Evolutionary conservation across 2,113 vertebrate species (phyloP), one percentile per base, ranked within the genome.

Genomic region (Sceloporus undulatus): DNA sequence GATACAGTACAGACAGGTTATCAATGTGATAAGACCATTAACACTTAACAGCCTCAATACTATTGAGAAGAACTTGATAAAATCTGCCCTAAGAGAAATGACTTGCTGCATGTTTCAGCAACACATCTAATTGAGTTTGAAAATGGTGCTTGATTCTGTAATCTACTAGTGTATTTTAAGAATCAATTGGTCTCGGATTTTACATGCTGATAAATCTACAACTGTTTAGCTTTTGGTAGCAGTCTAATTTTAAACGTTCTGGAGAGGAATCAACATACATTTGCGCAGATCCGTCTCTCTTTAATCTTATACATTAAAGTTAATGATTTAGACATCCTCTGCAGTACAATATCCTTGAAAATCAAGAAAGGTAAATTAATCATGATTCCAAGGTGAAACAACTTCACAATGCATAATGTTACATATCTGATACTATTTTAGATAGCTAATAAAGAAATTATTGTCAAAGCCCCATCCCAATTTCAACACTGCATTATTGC

Each of bases 11-110:
- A 91, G 94, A 79, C 88, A 94, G 92, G 87, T 92, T 93, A 93
- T 92, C 94, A 94, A 92, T 82, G 90, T 93, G 90, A 94, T 95
- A 95, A 94, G 94, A 90, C 91, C 92, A 93, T 88, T 93, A 94
- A 92, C 85, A 92, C 82, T 93, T 82, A 92, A 62, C 90, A 95
- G 94, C 90, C 86, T 79, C 92, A 90, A 91, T 94, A 93, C 87
- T 90, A 93, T 90, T 91, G 91, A 95, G 85, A 92, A 94, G 85
- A 85, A 91, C 88, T 94, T 94, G 93, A 95, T 96, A 95, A 95
- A 94, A 93, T 95, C 92, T 90, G 87, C 87, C 92, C 91, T 94
- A 91, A 95, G 90, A 90, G 85, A 92, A 92, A 91, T 74, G 0
- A 93, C 89, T 94, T 91, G 90, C 89, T 90, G 76, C 79, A 85